Evolutionary conservation across 2,888 invertebrate genomes (phyloP), one percentile per base, ranked within the genome.

Genomic region (Dasypogon diadema): DNA sequence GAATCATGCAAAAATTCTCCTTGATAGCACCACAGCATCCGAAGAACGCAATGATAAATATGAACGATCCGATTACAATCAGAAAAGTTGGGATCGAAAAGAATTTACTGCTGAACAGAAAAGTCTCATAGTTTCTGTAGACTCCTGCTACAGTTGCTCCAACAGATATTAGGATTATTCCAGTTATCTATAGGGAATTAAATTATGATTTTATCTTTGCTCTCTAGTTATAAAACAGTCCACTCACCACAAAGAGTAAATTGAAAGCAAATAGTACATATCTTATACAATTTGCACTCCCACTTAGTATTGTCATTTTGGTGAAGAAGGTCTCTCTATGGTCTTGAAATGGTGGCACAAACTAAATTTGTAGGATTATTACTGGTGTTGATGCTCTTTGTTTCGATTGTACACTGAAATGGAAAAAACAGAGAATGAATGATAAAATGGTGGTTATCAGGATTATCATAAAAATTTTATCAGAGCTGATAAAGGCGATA

Each of bases 1-100:
- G 88, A 48, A 92, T 91, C 89, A 96, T 91, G 82, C 92, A 91
- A 83, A 95, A 92, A 85, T 92, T 95, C 84, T 96, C 95, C 82
- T 91, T 91, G 80, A 92, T 89, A 0, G 96, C 95, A 54, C 96
- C 96, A 87, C 94, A 96, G 87, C 96, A 96, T 76, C 96, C 96
- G 81, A 95, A 92, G 85, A 93, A 93, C 0, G 95, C 91, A 63
- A 96, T 91, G 79, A 94, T 84, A 84, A 95, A 91, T 2, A 91
- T 87, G 12, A 90, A 84, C 1, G 87, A 84, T 10, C 93, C 93
- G 26, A 93, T 89, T 1, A 92, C 90, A 78, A 94, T 92, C 70
- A 93, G 88, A 76, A 91, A 88, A 8, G 92, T 88, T 5, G 93
- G 94, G 24, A 93, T 90, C 0, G 93, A 92, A 82, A 92, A 90